Conservation (phyloP, 1,140 invertebrate genomes). For the Zophobas atratus region DNA sequence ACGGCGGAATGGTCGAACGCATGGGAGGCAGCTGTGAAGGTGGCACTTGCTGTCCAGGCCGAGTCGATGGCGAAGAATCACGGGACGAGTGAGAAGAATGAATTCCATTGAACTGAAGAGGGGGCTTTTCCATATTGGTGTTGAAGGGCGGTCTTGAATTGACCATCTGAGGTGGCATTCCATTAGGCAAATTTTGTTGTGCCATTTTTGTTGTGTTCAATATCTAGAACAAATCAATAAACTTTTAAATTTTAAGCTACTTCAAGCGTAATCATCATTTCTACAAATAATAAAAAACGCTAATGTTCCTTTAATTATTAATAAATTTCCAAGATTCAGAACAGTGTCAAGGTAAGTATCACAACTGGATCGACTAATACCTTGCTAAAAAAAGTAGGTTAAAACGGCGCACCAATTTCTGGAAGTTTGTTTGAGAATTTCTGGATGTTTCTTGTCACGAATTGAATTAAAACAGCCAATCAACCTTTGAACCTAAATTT, state of each 20-base stretch:
- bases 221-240: conserved; percentile 45
- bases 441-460: background rate
- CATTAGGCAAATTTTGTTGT: conserved; percentile 60
- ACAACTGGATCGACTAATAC: background rate
- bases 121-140: conserved; percentile 32
- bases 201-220: conserved; percentile 49
- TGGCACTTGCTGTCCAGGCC: conserved; percentile 58
- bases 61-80: conserved; percentile 62
- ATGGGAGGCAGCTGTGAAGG: conserved; percentile 60
- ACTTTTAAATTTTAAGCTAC: conserved; percentile 18
- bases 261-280: background rate
- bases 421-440: conserved; percentile 5
- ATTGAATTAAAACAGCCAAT: background rate
- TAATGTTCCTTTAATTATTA: conserved; percentile 20
- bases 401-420: conserved; percentile 14
- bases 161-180: conserved; percentile 55
- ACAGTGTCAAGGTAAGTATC: conserved; percentile 44
- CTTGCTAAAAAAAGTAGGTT: conserved; percentile 1
- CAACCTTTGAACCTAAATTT: conserved; percentile 47
- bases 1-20: conserved; percentile 57
- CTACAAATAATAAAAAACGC: conserved; percentile 23
- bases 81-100: conserved; percentile 64
- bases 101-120: conserved; percentile 62
- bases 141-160: conserved; percentile 19
- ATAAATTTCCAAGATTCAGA: conserved; percentile 32